Base-by-base conservation (phyloP, 2,888 invertebrate species). In the Coleophora deauratella region DNA sequence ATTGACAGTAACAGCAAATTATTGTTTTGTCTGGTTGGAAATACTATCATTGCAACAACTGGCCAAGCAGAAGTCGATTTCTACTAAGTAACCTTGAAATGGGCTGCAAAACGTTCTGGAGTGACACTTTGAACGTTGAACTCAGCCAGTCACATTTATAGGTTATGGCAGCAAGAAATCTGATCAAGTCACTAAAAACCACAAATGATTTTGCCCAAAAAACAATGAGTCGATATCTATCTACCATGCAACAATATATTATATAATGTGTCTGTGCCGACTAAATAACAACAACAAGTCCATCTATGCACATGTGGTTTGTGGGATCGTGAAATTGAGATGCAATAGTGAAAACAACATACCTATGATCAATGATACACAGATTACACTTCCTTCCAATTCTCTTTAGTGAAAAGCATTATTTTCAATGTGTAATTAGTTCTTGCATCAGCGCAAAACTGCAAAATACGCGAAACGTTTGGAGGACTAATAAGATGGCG, bases 401-500 rank as follows among this genome's bases (percentile, higher is more conserved):
- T 69, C 64, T 62, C 63, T 64, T 68, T 67, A 53, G 59, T 62
- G 54, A 66, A 68, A 69, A 74, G 67, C 69, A 72, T 74, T 58
- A 71, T 70, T 76, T 74, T 70, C 74, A 72, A 70, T 67, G 54
- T 62, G 54, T 67, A 67, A 67, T 63, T 62, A 54, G 61, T 59
- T 69, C 69, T 73, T 66, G 69, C 63, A 67, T 56, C 62, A 71
- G 62, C 52, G 62, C 46, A 66, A 76, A 73, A 70, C 73, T 71
- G 73, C 64, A 72, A 80, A 82, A 82, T 76, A 78, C 78, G 82
- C 74, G 75, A 62, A 80, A 74, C 78, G 72, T 76, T 81, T 80
- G 72, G 73, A 76, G 69, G 75, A 77, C 76, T 75, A 47, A 4
- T 82, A 86, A 86, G 78, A 86, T 86, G 86, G 86, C 86, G 86